Evolutionary conservation across 2,888 invertebrate species (phyloP), one percentile per base, ranked within the genome.

Genomic region (Plusia festucae): DNA sequence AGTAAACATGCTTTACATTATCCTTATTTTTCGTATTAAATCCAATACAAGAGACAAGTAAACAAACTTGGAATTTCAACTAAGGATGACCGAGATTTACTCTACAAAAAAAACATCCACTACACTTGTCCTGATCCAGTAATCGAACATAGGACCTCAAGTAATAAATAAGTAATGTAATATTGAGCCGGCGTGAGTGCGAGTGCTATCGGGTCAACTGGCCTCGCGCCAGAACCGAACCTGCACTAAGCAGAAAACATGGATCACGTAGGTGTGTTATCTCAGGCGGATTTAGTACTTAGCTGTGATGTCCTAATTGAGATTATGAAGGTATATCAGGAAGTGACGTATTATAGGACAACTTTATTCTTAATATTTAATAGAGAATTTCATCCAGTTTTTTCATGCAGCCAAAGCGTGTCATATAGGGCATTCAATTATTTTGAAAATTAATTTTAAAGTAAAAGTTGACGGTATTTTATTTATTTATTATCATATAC

Each of bases 141-240:
- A 49, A 49, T 18, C 46, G 20, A 20, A 49, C 8, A 9, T 20
- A 5, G 46, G 18, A 20, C 46, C 2, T 49, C 20, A 8, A 40
- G 46, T 49, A 49, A 49, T 49, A 49, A 49, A 49, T 49, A 11
- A 18, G 18, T 49, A 49, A 49, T 53, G 53, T 57, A 56, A 32
- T 32, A n/a, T 40, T 15, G 13, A 55, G 51, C 24, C 30, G 30
- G 54, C 20, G n/a, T 34, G 27, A 67, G 57, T 57, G 53, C 57
- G 51, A 57, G 53, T 60, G 57, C 59, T 70, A 70, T 57, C 73
- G 51, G 27, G 57, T 67, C 56, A 53, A 53, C 60, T 70, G 70
- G 70, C 53, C n/a, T 49, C 11, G 34, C 22, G 73, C 70, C 70
- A 73, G 53, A 53, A 40, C 46, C 32, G 55, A 51, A 57, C 44